phyloP scores from a whole-genome alignment of 2,888 invertebrate genomes.

The Nowickia ferox region DNA sequence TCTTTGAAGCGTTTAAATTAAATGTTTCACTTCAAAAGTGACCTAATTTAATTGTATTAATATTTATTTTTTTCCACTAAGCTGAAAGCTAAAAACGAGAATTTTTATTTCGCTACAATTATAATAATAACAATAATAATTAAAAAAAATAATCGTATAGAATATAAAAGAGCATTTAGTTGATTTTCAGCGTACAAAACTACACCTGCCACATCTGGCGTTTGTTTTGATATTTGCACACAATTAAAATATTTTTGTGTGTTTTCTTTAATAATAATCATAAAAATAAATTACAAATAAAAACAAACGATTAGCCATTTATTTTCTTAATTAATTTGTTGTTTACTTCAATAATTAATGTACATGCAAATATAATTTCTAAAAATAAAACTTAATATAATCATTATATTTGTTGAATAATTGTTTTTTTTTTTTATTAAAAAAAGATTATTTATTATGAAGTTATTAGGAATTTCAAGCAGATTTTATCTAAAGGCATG shows the following conservation, averaged over 20 bases:
- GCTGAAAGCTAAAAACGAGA: background rate
- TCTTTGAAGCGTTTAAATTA: constrained; percentile 17
- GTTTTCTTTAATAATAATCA: constrained; percentile 27
- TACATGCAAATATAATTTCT: background rate
- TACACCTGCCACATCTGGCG: constrained; percentile 64
- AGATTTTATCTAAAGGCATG: too few relatives aligned
- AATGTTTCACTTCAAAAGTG: constrained; percentile 55
- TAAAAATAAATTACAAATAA: constrained; percentile 25
- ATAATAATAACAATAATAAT: background rate
- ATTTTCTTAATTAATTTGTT: constrained; percentile 21
- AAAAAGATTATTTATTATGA: too few relatives aligned
- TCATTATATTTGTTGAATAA: background rate
- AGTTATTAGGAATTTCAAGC: too few relatives aligned
- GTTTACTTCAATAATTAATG: background rate
- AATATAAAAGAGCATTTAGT: background rate
- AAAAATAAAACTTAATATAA: constrained; percentile 7
- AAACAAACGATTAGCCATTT: constrained; percentile 10
- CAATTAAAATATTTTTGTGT: constrained; percentile 53
- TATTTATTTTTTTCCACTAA: background rate
- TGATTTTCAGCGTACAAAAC: constrained; percentile 18
- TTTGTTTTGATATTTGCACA: constrained; percentile 49
- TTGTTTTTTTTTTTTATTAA: too few relatives aligned
- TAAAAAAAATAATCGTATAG: constrained; percentile 1
- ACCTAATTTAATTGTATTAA: constrained; percentile 53
- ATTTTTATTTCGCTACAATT: constrained; percentile 8